Evolutionary conservation across 2,888 invertebrate genomes (phyloP), one percentile per base, ranked within the genome.

Genomic region (Leistus spinibarbis): DNA sequence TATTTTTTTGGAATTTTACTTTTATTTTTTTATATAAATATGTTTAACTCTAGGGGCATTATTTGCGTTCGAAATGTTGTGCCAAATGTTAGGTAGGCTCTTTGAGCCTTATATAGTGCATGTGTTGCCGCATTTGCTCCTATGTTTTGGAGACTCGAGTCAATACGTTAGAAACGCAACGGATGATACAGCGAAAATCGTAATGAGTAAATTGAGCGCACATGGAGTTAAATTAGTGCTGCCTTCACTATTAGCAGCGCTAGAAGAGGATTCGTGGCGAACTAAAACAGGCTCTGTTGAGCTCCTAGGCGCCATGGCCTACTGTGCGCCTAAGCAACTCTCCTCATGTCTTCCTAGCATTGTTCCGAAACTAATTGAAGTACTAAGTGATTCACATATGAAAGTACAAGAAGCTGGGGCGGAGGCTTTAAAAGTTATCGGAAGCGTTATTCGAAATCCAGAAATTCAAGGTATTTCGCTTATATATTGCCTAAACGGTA

Each of bases 41-140:
- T 40, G 10, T 24, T 16, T 71, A 27, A 67, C 82, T 83, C 1
- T 84, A 92, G 93, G 96, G 69, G 97, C 98, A 0, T 87, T 99
- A 69, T 96, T 99, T 87, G 98, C 98, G 0, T 96, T 99, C 87
- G 99, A 99, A 88, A 97, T 98, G 92, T 89, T 98, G 62, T 98
- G 97, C 86, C 92, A 92, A 80, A 95, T 95, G 90, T 89, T 99
- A 81, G 99, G 99, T 0, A 93, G 98, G 63, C 88, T 99, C 76
- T 99, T 99, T 87, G 99, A 99, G 87, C 99, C 99, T 0, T 99
- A 99, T 87, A 96, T 99, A 77, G 97, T 99, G 71, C 97, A 98
- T 85, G 96, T 99, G 64, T 88, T 99, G 78, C 98, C 98, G 0
- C 95, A 97, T 86, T 89, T 99, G 81, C 88, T 99, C 79, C 90